Evolutionary conservation across 2,888 invertebrate genomes (phyloP), one percentile per base, ranked within the genome.

Genomic region (Lasioglossum lativentre): DNA sequence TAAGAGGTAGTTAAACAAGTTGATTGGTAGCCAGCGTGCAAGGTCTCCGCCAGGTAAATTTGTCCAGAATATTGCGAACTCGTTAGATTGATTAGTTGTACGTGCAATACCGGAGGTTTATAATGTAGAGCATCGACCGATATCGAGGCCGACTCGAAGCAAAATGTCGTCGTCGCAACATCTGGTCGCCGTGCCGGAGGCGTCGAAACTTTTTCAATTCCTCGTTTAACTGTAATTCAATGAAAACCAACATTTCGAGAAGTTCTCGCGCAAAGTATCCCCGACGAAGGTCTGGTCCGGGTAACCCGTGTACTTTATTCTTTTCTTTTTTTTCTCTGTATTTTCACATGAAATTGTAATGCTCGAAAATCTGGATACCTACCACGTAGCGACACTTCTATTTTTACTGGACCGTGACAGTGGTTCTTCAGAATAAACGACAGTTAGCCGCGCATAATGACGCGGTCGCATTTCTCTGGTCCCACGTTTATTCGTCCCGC

Each of bases 391-490:
- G 72, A 30, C 40, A 2, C 63, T 42, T 63, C 42, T 34, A 30
- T 70, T 52, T 77, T 66, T 70, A 47, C 40, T n/a, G 23, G 38
- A 34, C 45, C 19, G 38, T 45, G 47, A 27, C 23, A 47, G 47
- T 19, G 77, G 34, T 40, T 70, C 47, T 52, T 70, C 38, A 68
- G 38, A 38, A 77, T 52, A 16, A 77, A 77, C 77, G 77, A 77
- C 77, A 40, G 68, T 77, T 47, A 47, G 27, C 38, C n/a, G 56
- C 42, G 30, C 19, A 70, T 47, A 68, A 77, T 27, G 77, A 68
- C 68, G 52, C 68, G 27, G 27, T 40, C n/a, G 68, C 68, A 47
- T 77, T 70, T 34, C 77, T 5, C 77, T 5, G 30, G 40, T 47
- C 19, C 34, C 66, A 12, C 66, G 30, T 73, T 79, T 66, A 68